Percentiles rank a stretch among this genome's conserved stretches.
These are phyloP conservation scores for Clepsis dumicolana DNA, from an alignment of 2,888 invertebrate species.

Conservation along the genomic window DNA sequence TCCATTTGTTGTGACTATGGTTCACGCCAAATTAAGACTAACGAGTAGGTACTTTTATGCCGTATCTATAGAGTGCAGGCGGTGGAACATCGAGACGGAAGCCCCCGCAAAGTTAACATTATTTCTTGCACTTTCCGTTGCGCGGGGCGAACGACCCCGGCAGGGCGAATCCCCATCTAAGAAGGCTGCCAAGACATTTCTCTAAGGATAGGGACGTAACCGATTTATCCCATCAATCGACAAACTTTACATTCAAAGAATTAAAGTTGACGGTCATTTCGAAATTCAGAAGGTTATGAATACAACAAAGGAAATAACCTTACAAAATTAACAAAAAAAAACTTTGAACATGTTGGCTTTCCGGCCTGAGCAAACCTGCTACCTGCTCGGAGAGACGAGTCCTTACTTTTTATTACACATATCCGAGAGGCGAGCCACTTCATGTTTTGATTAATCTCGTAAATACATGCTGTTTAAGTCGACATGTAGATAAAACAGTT, in stretches of 20 bases:
- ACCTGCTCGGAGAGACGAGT: slow-evolving; percentile 73
- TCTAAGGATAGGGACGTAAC: slow-evolving; percentile 22
- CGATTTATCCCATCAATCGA: slow-evolving; percentile 20
- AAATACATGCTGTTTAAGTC: background rate
- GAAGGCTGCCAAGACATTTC: slow-evolving; percentile 20
- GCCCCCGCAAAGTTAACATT: slow-evolving; percentile 60
- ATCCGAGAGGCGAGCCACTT: slow-evolving; percentile 32
- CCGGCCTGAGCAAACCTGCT: slow-evolving; percentile 71
- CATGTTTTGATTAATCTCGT: slow-evolving; percentile 15
- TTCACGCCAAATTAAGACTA: slow-evolving; percentile 21
- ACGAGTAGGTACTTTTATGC: slow-evolving; percentile 25
- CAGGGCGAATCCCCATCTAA: slow-evolving; percentile 66
- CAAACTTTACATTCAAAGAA: slow-evolving; percentile 12
- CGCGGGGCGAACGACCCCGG: slow-evolving; percentile 70
- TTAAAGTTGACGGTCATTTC: slow-evolving; percentile 12
- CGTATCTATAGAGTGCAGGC: slow-evolving; percentile 18
- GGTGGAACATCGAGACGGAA: slow-evolving; percentile 29
- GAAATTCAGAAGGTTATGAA: slow-evolving; percentile 37
- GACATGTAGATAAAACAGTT: slow-evolving; percentile 6
- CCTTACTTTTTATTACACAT: slow-evolving; percentile 51
- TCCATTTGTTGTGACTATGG: slow-evolving; percentile 10
- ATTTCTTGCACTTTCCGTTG: slow-evolving; percentile 72
- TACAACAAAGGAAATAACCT: slow-evolving; percentile 44
- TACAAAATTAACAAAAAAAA: slow-evolving; percentile 59
- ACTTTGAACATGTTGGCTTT: slow-evolving; percentile 66